Evolutionary conservation across 2,113 vertebrate genomes (phyloP), one percentile per base, ranked within the genome.

Genomic region (Tursiops truncatus): DNA sequence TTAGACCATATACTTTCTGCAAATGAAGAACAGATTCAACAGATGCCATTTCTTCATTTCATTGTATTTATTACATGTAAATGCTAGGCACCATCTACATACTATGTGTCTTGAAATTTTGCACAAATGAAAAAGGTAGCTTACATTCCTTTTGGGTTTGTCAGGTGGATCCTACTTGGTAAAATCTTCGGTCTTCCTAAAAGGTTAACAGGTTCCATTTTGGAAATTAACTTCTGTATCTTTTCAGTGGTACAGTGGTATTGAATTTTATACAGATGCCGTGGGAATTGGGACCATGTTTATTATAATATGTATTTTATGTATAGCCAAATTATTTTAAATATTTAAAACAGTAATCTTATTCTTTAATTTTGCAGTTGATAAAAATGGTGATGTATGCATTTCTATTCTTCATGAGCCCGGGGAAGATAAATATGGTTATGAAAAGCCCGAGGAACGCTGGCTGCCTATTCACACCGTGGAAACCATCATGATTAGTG

Each of bases 321-420:
- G 8, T 92, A 4, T 92, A 62, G 91, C 15, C 68, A 86, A 86
- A 21, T 94, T 74, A 44, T 53, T 83, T 76, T 26, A 77, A 60
- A 5, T 91, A 68, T 80, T 85, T 38, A 89, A 89, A 95, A 79
- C 33, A 87, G 28, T 8, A 79, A 15, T 67, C 36, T 91, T 94
- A 28, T 77, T 47, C 25, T 96, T 6, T 97, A 47, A 97, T 96
- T 98, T 98, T 98, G 18, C 96, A 99, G 99, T 99, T 98, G 99
- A 99, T 99, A 99, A 99, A 98, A 99, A 99, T 63, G 99, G 99
- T 6, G 99, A 99, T 97, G 99, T 99, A 97, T 99, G 99, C 99
- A 99, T 99, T 99, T 99, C 99, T 98, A 99, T 99, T 98, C 99
- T 99, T 98, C 99, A 99, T 83, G 99, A 99, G 97, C 99, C 99